Conservation (phyloP, 2,888 invertebrate species). For the Miltochrista miniata region DNA sequence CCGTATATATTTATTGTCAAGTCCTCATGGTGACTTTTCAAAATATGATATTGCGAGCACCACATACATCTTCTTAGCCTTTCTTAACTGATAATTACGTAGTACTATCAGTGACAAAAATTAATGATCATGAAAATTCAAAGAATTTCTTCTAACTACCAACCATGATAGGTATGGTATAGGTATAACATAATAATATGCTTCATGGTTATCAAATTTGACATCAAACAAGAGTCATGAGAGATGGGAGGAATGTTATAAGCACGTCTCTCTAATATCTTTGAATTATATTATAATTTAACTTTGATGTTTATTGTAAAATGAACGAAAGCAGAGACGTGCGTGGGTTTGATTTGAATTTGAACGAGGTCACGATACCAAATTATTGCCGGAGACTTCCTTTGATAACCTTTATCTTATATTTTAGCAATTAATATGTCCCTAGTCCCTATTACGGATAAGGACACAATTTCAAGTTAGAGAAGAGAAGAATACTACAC, state of each 20-base stretch:
- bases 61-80: too few relatives aligned
- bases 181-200: not conserved
- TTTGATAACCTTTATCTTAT: not conserved
- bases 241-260: not conserved
- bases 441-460: too few relatives aligned
- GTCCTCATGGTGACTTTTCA: too few relatives aligned
- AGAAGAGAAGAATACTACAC: too few relatives aligned
- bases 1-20: too few relatives aligned
- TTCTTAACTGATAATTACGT: too few relatives aligned
- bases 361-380: not conserved
- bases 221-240: not conserved
- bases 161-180: too few relatives aligned
- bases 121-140: not conserved
- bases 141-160: not conserved
- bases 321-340: not conserved
- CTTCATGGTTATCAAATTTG: not conserved
- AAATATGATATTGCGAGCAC: too few relatives aligned
- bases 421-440: not conserved
- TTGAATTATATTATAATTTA: not conserved
- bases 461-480: too few relatives aligned
- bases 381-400: not conserved
- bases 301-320: slow-evolving; percentile 1
- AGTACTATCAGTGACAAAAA: not conserved
- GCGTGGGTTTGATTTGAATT: too few relatives aligned
- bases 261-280: not conserved